These are phyloP conservation scores for Porites australiensis DNA, from an alignment of 64 coral and sea anemone species.

Conservation along the genomic window DNA sequence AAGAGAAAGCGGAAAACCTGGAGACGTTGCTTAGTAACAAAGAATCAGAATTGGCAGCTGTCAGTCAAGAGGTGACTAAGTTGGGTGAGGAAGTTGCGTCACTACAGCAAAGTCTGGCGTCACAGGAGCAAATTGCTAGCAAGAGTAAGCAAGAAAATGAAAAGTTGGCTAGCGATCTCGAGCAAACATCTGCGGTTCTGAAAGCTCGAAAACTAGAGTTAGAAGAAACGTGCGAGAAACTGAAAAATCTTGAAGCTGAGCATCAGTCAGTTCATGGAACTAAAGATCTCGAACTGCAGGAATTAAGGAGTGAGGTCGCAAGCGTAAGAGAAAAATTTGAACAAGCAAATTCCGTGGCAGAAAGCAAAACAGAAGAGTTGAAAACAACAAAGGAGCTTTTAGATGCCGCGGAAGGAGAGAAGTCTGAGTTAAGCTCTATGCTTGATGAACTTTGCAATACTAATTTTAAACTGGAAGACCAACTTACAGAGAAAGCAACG, in stretches of 20 bases:
- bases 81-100: slow-evolving; percentile 19
- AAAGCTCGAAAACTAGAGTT: slow-evolving; percentile 31
- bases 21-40: slow-evolving; percentile 55
- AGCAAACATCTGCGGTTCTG: slow-evolving; percentile 34
- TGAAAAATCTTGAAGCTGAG: slow-evolving; percentile 54
- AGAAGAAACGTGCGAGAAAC: slow-evolving; percentile 27
- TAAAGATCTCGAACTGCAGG: slow-evolving; percentile 37
- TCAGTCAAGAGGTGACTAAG: slow-evolving; percentile 7
- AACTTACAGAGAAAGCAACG: slow-evolving; percentile 19
- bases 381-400: not conserved
- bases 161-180: slow-evolving; percentile 18
- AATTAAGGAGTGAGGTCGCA: slow-evolving; percentile 24
- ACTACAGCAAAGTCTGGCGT: slow-evolving; percentile 27
- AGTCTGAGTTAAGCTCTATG: slow-evolving; percentile 27
- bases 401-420: slow-evolving; percentile 35
- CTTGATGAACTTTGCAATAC: slow-evolving; percentile 43
- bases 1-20: slow-evolving; percentile 61
- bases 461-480: slow-evolving; percentile 34
- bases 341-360: slow-evolving; percentile 33
- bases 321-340: slow-evolving; percentile 58
- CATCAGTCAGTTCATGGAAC: slow-evolving; percentile 44
- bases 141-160: slow-evolving; percentile 36
- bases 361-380: slow-evolving; percentile 63
- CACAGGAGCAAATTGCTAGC: slow-evolving; percentile 14
- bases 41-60: slow-evolving; percentile 58